phyloP scores from a whole-genome alignment of 2,888 invertebrate genomes.

The Metacarcinus magister region DNA sequence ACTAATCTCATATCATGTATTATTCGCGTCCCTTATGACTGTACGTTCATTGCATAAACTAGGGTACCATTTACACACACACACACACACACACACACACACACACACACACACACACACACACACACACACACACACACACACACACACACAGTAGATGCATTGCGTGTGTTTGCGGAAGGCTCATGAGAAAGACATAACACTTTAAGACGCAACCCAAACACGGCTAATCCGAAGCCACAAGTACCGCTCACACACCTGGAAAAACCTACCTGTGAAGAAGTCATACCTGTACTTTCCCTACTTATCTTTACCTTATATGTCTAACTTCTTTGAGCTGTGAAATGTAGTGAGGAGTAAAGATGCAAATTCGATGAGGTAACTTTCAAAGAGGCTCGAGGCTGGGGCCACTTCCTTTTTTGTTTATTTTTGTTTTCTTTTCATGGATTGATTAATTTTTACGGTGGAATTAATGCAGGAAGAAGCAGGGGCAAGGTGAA shows the following conservation, averaged over 20 bases:
- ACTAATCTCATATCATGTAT: not conserved
- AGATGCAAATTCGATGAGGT: not conserved
- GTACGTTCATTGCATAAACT: not conserved
- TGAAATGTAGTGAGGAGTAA: not conserved
- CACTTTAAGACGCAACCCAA: not conserved
- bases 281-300: not conserved
- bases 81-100: not conserved
- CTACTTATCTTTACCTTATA: too few relatives aligned
- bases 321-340: not conserved
- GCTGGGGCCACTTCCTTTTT: not conserved
- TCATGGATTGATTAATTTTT: too few relatives aligned
- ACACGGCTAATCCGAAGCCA: not conserved
- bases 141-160: not conserved
- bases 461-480: not conserved
- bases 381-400: not conserved
- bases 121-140: slow-evolving; percentile 7
- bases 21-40: not conserved
- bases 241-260: not conserved
- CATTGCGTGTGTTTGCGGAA: not conserved
- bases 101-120: not conserved
- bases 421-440: not conserved
- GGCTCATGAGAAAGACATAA: not conserved
- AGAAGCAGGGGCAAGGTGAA: not conserved
- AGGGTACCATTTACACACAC: not conserved
- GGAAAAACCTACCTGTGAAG: not conserved